These are phyloP conservation scores for Rhagonycha fulva DNA, from an alignment of 2,888 invertebrate genomes.

Conservation along the genomic window DNA sequence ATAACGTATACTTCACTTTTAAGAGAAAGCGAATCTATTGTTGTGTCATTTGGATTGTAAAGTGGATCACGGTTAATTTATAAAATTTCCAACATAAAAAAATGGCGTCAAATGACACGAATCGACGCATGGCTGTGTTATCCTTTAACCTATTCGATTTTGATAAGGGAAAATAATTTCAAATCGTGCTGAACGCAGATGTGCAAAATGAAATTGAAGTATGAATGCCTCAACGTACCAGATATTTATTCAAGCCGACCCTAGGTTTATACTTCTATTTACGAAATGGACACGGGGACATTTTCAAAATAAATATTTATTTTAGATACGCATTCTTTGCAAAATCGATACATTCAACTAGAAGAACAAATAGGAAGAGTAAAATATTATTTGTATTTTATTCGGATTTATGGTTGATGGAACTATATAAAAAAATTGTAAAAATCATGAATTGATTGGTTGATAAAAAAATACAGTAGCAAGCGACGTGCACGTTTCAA, in stretches of 20 bases:
- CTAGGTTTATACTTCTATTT: conserved; percentile 45
- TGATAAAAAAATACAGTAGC: neutral
- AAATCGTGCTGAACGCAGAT: conserved; percentile 10
- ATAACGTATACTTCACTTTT: neutral
- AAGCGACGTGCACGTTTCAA: neutral
- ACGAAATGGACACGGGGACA: conserved; percentile 52
- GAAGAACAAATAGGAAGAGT: neutral
- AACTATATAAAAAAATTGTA: too few relatives aligned
- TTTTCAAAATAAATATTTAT: conserved; percentile 56
- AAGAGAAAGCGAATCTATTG: neutral
- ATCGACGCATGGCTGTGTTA: neutral
- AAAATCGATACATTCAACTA: conserved; percentile 21
- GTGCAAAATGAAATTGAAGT: conserved; percentile 3
- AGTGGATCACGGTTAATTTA: neutral
- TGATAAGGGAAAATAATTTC: neutral
- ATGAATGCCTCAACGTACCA: conserved; percentile 29
- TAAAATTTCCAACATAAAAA: neutral
- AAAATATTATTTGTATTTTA: neutral
- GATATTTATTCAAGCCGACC: conserved; percentile 50
- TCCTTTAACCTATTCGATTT: neutral
- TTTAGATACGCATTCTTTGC: conserved; percentile 35
- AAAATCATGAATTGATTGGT: too few relatives aligned
- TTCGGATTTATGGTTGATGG: too few relatives aligned
- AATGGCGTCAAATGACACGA: neutral
- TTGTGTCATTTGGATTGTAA: neutral